Conservation (phyloP, 2,797 vertebrate genomes). For the Lophius americanus region DNA sequence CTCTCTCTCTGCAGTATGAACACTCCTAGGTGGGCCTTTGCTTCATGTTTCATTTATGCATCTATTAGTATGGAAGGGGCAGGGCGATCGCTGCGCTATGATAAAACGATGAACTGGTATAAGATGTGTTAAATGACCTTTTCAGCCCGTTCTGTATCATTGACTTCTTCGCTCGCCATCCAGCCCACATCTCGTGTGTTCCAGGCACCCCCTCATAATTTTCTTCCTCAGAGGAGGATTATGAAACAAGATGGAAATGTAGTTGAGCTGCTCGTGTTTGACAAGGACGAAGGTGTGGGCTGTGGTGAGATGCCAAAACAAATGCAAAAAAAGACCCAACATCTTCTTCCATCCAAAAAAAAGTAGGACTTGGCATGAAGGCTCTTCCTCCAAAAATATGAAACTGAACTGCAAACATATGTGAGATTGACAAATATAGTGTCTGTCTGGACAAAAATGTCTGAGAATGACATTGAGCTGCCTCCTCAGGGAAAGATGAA, state of each 20-base stretch:
- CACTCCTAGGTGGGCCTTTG: not conserved
- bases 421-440: no score
- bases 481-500: no score
- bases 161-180: constrained; percentile 4
- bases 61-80: constrained; percentile 7
- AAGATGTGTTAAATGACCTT: constrained; percentile 35
- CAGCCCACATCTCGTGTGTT: not conserved
- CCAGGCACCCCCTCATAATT: not conserved
- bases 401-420: no score
- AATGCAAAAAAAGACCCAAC: not conserved
- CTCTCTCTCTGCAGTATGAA: not conserved
- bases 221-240: not conserved
- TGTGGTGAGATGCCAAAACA: not conserved
- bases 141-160: constrained; percentile 10
- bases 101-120: constrained; percentile 41
- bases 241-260: not conserved
- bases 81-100: constrained; percentile 11
- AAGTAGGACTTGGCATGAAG: no score
- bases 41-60: constrained; percentile 54
- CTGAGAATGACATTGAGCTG: no score
- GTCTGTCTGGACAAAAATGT: no score
- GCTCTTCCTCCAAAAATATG: no score
- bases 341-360: not conserved
- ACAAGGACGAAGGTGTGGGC: not conserved
- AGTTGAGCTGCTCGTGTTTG: constrained; percentile 4